These are phyloP conservation scores for Heterodera carotae DNA, from an alignment of 1,140 invertebrate genomes.

Conservation along the genomic window DNA sequence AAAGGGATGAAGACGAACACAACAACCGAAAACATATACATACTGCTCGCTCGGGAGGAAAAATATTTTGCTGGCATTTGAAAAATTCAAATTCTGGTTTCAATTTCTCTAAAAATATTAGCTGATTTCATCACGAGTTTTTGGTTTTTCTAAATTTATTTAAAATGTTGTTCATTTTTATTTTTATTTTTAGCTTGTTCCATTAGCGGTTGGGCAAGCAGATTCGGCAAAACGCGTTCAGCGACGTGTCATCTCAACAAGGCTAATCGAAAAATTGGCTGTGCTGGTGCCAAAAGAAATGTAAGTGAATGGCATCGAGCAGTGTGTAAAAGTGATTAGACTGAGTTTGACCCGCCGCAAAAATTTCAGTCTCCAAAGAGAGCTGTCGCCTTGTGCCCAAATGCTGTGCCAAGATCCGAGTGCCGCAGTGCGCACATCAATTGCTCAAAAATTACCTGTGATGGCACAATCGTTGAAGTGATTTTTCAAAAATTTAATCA, in stretches of 20 bases:
- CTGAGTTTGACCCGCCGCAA: too few species aligned
- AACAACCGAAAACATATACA: neutral
- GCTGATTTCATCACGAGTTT: too few species aligned
- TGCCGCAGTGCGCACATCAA: slow-evolving; percentile 56
- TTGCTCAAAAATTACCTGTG: slow-evolving; percentile 54
- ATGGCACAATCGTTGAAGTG: slow-evolving; percentile 67
- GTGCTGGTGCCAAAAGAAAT: slow-evolving; percentile 66
- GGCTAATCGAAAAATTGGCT: slow-evolving; percentile 66
- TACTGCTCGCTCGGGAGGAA: too few species aligned
- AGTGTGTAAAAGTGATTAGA: too few species aligned
- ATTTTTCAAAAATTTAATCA: too few species aligned
- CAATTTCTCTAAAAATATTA: too few species aligned
- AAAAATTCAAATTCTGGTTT: neutral
- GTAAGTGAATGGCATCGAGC: too few species aligned
- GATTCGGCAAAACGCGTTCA: slow-evolving; percentile 67
- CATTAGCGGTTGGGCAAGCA: slow-evolving; percentile 67
- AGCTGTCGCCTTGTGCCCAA: slow-evolving; percentile 59
- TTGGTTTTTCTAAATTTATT: slow-evolving; percentile 12
- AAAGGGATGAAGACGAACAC: neutral
- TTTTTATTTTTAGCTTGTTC: slow-evolving; percentile 66
- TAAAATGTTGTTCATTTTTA: neutral
- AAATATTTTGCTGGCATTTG: neutral
- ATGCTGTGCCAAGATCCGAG: slow-evolving; percentile 63
- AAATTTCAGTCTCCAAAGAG: slow-evolving; percentile 58
- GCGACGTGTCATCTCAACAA: slow-evolving; percentile 64